phyloP scores from a whole-genome alignment of 2,888 invertebrate species.

The Hyposoter dolosus region DNA sequence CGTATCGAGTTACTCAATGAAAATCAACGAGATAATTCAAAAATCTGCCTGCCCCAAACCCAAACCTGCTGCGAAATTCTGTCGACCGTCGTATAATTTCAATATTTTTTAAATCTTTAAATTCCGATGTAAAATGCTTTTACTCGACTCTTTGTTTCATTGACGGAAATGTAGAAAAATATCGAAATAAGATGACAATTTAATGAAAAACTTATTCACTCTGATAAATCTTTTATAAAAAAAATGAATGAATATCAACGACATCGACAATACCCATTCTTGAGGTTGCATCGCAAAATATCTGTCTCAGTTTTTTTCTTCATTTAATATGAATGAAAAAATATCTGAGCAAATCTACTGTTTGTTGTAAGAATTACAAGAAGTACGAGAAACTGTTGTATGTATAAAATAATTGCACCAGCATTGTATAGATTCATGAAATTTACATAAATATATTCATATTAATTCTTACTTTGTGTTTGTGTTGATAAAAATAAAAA shows the following conservation, averaged over 20 bases:
- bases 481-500: background rate
- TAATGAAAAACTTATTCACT: background rate
- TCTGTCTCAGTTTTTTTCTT: background rate
- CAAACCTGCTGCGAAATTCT: background rate
- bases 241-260: background rate
- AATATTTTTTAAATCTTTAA: too few relatives aligned
- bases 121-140: too few relatives aligned
- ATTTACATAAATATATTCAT: background rate
- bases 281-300: background rate
- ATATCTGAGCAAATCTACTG: too few relatives aligned
- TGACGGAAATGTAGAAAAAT: too few relatives aligned
- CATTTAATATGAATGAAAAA: background rate
- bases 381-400: background rate
- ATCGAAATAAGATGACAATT: background rate
- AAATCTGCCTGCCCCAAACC: too few relatives aligned
- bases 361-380: background rate
- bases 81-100: background rate
- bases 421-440: background rate
- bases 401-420: background rate
- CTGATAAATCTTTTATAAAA: background rate
- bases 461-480: background rate
- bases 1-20: conserved; percentile 27
- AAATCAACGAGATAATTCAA: conserved; percentile 32
- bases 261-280: background rate
- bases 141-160: too few relatives aligned